Percentiles rank a stretch among this genome's conserved stretches.
phyloP scores from a whole-genome alignment of 2,888 invertebrate genomes.

The Ganaspis brasiliensis region DNA sequence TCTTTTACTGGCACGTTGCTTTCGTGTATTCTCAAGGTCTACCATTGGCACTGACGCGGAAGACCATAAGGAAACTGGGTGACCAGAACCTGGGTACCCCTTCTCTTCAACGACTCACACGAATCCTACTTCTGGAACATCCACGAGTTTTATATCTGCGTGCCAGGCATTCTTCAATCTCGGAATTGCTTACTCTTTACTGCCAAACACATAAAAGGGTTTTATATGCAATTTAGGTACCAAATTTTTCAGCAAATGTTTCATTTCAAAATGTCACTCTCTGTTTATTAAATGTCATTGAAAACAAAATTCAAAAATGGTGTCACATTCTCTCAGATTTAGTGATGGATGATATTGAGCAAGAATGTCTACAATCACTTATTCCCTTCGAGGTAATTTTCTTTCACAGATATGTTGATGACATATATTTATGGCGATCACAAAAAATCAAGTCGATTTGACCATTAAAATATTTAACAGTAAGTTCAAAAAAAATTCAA shows the following conservation, averaged over 20 bases:
- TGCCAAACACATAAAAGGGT: not conserved
- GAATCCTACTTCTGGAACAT: constrained; percentile 40
- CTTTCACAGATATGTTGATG: too few species aligned
- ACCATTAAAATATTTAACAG: too few species aligned
- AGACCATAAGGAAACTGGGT: constrained; percentile 56
- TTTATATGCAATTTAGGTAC: not conserved
- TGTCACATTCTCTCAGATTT: too few species aligned
- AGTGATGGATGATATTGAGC: too few species aligned
- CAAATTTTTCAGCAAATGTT: not conserved
- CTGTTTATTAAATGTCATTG: too few species aligned
- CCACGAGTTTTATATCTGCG: constrained; percentile 21
- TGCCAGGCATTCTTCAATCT: not conserved
- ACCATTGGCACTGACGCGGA: constrained; percentile 54
- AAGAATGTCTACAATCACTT: too few species aligned
- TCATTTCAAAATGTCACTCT: too few species aligned
- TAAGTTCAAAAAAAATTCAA: too few species aligned
- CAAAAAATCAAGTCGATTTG: too few species aligned
- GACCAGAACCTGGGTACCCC: constrained; percentile 52
- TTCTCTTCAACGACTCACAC: constrained; percentile 48
- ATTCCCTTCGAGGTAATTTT: too few species aligned
- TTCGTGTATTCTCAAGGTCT: constrained; percentile 56
- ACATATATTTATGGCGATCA: too few species aligned
- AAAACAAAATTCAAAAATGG: too few species aligned
- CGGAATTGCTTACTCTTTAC: not conserved
- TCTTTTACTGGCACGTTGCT: constrained; percentile 50